Percentiles rank a stretch among this genome's conserved stretches.
Conservation (phyloP, 2,113 vertebrate genomes). For the Hyaena hyaena region DNA sequence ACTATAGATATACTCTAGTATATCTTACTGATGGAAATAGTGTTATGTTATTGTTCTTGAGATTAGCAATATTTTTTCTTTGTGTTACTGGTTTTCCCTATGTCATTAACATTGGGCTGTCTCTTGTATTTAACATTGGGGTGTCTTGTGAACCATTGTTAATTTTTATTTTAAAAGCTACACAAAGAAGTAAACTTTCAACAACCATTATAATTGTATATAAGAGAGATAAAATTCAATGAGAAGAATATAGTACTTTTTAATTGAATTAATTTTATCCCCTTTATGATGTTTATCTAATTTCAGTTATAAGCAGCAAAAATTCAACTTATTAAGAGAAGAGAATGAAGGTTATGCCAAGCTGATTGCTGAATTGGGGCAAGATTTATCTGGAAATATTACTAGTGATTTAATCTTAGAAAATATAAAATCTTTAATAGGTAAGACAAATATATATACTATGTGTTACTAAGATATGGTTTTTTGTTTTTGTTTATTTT, state of each 20-base stretch:
- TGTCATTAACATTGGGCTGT: constrained; percentile 32
- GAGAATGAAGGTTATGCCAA: constrained; percentile 99
- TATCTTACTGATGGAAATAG: constrained; percentile 37
- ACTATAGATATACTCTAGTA: background rate
- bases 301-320: constrained; percentile 98
- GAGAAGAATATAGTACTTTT: constrained; percentile 35
- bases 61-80: constrained; percentile 6
- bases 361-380: constrained; percentile 97
- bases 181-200: constrained; percentile 45
- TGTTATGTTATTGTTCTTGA: constrained; percentile 25
- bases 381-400: constrained; percentile 96
- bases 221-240: constrained; percentile 34
- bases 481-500: constrained; percentile 11
- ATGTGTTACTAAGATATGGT: constrained; percentile 26
- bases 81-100: constrained; percentile 41
- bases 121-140: background rate
- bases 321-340: constrained; percentile 98
- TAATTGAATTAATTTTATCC: constrained; percentile 69
- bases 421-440: constrained; percentile 99
- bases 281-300: constrained; percentile 78
- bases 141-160: constrained; percentile 21
- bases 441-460: constrained; percentile 84
- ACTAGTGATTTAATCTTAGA: constrained; percentile 97
- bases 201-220: constrained; percentile 5
- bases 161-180: constrained; percentile 43